Base-by-base conservation (phyloP, 2,888 invertebrate species). In the Cosmia trapezina region DNA sequence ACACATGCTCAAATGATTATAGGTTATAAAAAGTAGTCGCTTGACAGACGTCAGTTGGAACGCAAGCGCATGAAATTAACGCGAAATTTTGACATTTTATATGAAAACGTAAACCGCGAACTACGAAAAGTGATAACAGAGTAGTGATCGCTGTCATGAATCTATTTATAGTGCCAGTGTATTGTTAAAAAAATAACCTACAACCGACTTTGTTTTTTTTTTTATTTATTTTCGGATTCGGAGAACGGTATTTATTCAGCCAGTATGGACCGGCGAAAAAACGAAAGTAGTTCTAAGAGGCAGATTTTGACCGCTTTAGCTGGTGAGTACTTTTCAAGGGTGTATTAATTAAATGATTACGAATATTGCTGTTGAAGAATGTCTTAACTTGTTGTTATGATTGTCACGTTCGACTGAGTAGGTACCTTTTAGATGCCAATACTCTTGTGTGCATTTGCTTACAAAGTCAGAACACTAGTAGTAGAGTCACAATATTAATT, bases 251-350 rank as follows among this genome's bases (percentile, higher is more conserved):
- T 53, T 65, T 43, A 73, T 74, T 77, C 78, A 74, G 85, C 73
- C 83, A 86, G 82, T 54, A 93, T 93, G 93, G 89, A 93, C 66
- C 76, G 70, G 60, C 70, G 64, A 57, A 87, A 88, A 83, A 87
- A 86, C 28, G 86, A 86, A 83, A 88, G 88, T 69, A 91, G 86
- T 76, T 89, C 93, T 11, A 80, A 83, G 41, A 89, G 86, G 61
- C 94, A 94, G 85, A 90, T 94, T 80, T 81, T 93, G 19, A 93
- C 94, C 12, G 93, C 94, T 56, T 81, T 94, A 22, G 81, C 90
- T n/a, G 94, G 94, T 94, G 78, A 91, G 92, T 88, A 65, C 53
- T 78, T 69, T 65, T 47, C 53, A 66, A 76, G 56, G 60, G 47
- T 78, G 61, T 57, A 45, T 78, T 73, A 17, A 57, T 49, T 62